Evolutionary conservation across 2,888 invertebrate genomes (phyloP).

Genomic region (Corbicula japonica): DNA sequence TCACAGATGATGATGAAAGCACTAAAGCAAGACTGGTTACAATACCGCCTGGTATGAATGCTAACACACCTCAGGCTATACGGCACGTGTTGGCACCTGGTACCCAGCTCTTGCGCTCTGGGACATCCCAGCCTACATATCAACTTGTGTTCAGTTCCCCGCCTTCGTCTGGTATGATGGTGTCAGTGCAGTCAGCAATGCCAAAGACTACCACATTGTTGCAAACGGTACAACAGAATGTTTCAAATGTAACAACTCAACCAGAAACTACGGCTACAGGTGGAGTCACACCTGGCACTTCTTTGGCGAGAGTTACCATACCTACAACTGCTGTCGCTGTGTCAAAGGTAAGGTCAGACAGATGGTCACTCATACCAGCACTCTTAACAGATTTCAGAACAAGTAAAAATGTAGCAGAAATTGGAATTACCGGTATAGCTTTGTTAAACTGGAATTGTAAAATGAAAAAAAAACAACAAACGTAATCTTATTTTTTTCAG

Average conservation of each 20-base stretch:
- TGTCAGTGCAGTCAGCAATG: conserved; percentile 34
- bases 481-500: no score
- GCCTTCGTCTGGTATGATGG: conserved; percentile 61
- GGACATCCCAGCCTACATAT: conserved; percentile 54
- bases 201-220: conserved; percentile 50
- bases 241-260: neutral
- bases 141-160: conserved; percentile 74
- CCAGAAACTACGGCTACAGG: neutral
- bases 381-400: no score
- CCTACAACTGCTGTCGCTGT: conserved; percentile 10
- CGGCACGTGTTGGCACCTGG: conserved; percentile 35
- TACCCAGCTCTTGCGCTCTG: conserved; percentile 45
- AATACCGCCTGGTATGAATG: conserved; percentile 38
- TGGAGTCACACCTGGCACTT: conserved; percentile 27
- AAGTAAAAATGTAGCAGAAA: neutral
- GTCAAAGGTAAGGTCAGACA: conserved; percentile 14
- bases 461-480: no score
- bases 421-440: neutral
- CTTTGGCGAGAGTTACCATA: conserved; percentile 31
- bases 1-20: conserved; percentile 79
- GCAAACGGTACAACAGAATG: conserved; percentile 23
- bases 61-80: conserved; percentile 7
- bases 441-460: no score
- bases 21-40: conserved; percentile 50
- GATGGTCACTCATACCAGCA: no score